phyloP scores from a whole-genome alignment of 2,797 vertebrate genomes.

The Simalia tracyae region DNA sequence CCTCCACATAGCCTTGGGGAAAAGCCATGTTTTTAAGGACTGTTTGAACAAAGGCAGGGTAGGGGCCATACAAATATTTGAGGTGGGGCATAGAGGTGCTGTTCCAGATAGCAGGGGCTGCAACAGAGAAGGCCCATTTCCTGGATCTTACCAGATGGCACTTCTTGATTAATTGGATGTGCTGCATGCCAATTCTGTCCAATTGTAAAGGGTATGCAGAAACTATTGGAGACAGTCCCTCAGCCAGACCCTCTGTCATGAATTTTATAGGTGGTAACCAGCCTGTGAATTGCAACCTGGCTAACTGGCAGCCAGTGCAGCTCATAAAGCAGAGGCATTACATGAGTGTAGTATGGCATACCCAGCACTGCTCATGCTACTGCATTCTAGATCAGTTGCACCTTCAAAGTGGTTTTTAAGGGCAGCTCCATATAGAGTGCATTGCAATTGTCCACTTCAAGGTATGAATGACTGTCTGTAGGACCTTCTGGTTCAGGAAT shows the following conservation, averaged over 20 bases:
- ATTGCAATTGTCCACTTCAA: neutral
- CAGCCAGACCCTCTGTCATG: neutral
- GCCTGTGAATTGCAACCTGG: neutral
- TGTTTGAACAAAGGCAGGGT: neutral
- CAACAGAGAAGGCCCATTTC: neutral
- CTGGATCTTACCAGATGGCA: neutral
- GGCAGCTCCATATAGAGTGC: neutral
- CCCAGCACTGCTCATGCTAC: neutral
- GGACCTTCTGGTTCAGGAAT: neutral
- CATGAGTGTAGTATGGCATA: neutral
- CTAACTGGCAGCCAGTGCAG: neutral
- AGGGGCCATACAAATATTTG: neutral
- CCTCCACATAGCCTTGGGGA: no score
- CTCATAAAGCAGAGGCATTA: neutral
- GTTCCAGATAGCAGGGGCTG: neutral
- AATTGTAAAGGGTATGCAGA: neutral
- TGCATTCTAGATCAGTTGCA: neutral
- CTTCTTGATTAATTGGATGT: neutral
- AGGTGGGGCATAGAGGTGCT: neutral
- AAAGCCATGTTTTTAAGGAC: neutral
- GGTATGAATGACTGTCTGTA: neutral
- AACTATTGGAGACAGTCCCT: neutral
- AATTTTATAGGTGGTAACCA: neutral
- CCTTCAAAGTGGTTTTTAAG: neutral
- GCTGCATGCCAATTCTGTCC: neutral